Percentiles rank a stretch among this genome's conserved stretches.
Conservation (phyloP, 2,797 vertebrate genomes). For the Phataginus tricuspis region DNA sequence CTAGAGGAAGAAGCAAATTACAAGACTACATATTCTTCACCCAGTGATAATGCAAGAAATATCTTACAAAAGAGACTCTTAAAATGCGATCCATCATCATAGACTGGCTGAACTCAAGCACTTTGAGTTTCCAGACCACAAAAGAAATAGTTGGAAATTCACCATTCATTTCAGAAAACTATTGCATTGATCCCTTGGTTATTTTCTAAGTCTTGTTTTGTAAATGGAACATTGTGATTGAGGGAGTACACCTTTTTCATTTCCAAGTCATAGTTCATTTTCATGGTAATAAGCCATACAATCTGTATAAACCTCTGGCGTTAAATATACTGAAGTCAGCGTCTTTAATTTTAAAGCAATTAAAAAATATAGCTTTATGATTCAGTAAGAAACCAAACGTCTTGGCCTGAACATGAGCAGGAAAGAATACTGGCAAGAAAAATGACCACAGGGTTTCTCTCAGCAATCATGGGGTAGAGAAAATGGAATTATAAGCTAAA, state of each 20-base stretch:
- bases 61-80: neutral
- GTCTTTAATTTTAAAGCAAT: constrained; percentile 57
- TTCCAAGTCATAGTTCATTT: constrained; percentile 48
- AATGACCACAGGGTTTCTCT: constrained; percentile 46
- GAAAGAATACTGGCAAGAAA: constrained; percentile 68
- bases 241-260: neutral
- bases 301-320: constrained; percentile 35
- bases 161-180: neutral
- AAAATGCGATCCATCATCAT: neutral
- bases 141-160: constrained; percentile 31
- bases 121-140: constrained; percentile 28
- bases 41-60: neutral
- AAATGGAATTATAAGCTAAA: constrained; percentile 46
- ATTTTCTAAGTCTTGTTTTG: neutral
- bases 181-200: neutral
- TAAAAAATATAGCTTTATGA: constrained; percentile 58
- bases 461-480: constrained; percentile 35
- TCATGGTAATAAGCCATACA: constrained; percentile 52
- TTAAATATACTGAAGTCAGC: constrained; percentile 42
- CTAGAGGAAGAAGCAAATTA: neutral
- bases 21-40: neutral
- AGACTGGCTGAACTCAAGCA: neutral
- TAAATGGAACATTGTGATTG: constrained; percentile 14
- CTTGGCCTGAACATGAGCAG: neutral
- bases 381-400: constrained; percentile 55